Conservation (phyloP, 2,888 invertebrate species). For the Troilus luridus region DNA sequence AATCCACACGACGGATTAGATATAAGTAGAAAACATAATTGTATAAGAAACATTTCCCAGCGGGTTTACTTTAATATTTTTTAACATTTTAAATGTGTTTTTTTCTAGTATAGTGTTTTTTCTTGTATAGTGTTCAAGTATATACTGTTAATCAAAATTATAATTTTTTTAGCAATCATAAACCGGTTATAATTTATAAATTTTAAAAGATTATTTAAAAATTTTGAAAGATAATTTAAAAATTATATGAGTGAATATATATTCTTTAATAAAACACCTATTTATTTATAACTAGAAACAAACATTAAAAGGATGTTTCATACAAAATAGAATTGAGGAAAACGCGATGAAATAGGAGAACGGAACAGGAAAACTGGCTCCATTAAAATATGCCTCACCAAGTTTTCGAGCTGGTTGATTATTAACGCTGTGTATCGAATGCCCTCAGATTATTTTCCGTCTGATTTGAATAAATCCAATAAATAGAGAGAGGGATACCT, state of each 20-base stretch:
- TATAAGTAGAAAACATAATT: too few relatives aligned
- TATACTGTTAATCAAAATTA: not conserved
- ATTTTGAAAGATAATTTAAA: too few relatives aligned
- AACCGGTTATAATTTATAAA: not conserved
- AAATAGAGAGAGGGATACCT: not conserved
- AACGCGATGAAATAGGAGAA: not conserved
- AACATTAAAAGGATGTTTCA: not conserved
- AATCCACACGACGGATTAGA: too few relatives aligned
- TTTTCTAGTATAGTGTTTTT: too few relatives aligned
- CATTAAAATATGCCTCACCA: not conserved
- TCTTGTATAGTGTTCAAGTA: too few relatives aligned
- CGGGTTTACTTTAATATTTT: too few relatives aligned
- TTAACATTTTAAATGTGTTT: too few relatives aligned
- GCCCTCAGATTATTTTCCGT: not conserved
- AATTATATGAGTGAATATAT: not conserved
- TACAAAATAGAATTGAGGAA: not conserved
- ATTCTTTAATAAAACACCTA: not conserved
- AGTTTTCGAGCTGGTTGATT: not conserved
- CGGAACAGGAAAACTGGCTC: not conserved
- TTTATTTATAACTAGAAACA: not conserved
- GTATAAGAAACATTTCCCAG: too few relatives aligned
- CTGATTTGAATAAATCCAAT: not conserved
- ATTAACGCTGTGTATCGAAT: not conserved
- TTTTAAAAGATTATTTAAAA: not conserved
- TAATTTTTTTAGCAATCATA: not conserved